A percentile compares a stretch with the other conserved stretches of the same genome.
Evolutionary conservation across 2,888 invertebrate species (phyloP).

Genomic region (Merodon equestris): DNA sequence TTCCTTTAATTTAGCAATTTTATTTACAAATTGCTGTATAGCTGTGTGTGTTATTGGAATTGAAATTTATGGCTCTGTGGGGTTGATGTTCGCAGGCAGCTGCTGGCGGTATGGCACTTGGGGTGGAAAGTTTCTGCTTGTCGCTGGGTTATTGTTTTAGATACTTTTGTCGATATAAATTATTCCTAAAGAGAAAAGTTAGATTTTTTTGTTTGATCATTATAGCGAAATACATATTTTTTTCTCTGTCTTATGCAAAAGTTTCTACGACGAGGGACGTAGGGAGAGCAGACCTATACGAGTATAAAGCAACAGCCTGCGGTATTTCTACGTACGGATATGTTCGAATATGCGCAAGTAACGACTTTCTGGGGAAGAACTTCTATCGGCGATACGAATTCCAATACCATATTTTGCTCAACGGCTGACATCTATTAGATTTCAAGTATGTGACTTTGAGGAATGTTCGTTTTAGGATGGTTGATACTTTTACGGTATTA

Average conservation of each 20-base stretch:
- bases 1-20: conserved; percentile 77
- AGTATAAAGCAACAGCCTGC: too few species aligned
- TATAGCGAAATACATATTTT: conserved; percentile 59
- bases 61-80: conserved; percentile 66
- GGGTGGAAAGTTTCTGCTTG: conserved; percentile 53
- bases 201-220: conserved; percentile 64
- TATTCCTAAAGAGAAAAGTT: conserved; percentile 62
- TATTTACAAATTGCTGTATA: conserved; percentile 75
- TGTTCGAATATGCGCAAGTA: too few species aligned
- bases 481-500: too few species aligned
- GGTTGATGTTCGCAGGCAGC: conserved; percentile 23
- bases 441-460: too few species aligned
- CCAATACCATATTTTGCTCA: too few species aligned
- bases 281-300: background rate
- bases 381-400: too few species aligned
- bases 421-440: too few species aligned
- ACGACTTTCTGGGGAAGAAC: too few species aligned
- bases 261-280: conserved; percentile 8
- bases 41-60: conserved; percentile 61
- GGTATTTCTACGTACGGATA: too few species aligned
- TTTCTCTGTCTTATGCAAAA: conserved; percentile 14
- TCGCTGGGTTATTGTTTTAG: conserved; percentile 66
- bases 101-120: conserved; percentile 24
- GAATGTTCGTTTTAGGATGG: too few species aligned
- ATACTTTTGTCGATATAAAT: conserved; percentile 67